phyloP scores from a whole-genome alignment of 2,113 vertebrate species.

The Seriola quinqueradiata region DNA sequence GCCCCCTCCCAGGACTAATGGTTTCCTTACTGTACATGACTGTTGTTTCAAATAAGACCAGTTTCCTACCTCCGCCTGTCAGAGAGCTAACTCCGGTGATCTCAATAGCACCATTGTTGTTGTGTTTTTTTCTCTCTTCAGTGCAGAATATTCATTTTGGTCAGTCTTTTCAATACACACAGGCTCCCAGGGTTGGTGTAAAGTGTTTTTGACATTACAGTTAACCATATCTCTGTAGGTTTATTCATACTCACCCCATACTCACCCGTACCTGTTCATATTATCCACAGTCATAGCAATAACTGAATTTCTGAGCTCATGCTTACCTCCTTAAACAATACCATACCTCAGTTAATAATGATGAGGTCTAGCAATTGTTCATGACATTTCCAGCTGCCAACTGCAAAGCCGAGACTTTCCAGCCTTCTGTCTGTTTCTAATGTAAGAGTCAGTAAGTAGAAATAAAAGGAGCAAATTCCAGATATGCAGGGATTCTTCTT shows the following conservation, averaged over 20 bases:
- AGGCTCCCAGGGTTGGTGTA: slow-evolving; percentile 16
- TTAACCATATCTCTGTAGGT: slow-evolving; percentile 21
- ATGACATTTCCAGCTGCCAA: slow-evolving; percentile 12
- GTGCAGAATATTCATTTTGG: slow-evolving; percentile 30
- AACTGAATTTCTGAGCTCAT: slow-evolving; percentile 17
- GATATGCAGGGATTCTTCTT: slow-evolving; percentile 41
- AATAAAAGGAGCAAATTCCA: slow-evolving; percentile 20
- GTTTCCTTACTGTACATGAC: slow-evolving; percentile 75
- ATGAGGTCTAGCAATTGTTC: slow-evolving; percentile 24
- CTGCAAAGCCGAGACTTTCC: slow-evolving; percentile 35
- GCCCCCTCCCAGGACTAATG: slow-evolving; percentile 74
- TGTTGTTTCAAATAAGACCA: slow-evolving; percentile 59
- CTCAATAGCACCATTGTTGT: slow-evolving; percentile 63
- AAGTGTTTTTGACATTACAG: slow-evolving; percentile 55
- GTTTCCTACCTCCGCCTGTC: slow-evolving; percentile 54
- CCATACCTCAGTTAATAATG: slow-evolving; percentile 33
- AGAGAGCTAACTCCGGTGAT: slow-evolving; percentile 29
- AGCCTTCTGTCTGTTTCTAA: slow-evolving; percentile 30
- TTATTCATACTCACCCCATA: slow-evolving; percentile 1
- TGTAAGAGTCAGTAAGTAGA: slow-evolving; percentile 22
- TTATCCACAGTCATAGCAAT: slow-evolving; percentile 15
- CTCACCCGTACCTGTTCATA: slow-evolving; percentile 12
- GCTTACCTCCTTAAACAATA: slow-evolving; percentile 32
- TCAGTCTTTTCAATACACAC: slow-evolving; percentile 31
- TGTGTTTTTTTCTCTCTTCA: slow-evolving; percentile 29